These are phyloP conservation scores for Lasius platythorax DNA, from an alignment of 2,888 invertebrate species.

Conservation along the genomic window DNA sequence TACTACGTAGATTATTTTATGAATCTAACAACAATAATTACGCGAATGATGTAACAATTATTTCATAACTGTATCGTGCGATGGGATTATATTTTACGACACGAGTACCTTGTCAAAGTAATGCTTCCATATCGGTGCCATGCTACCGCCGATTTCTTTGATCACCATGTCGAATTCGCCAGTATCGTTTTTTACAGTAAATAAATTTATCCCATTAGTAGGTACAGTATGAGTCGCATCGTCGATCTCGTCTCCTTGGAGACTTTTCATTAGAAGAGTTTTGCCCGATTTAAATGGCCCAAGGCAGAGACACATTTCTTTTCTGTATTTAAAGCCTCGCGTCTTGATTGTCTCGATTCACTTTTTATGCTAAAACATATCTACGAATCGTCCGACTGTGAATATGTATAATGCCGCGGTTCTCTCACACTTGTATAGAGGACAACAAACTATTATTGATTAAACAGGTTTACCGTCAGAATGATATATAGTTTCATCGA, in stretches of 20 bases:
- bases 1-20: constrained; percentile 91
- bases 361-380: background rate
- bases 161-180: constrained; percentile 88
- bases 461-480: constrained; percentile 57
- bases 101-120: constrained; percentile 88
- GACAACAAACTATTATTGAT: constrained; percentile 58
- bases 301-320: constrained; percentile 89
- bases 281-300: constrained; percentile 94
- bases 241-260: constrained; percentile 92
- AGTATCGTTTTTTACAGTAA: constrained; percentile 88
- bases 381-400: background rate
- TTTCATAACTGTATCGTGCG: constrained; percentile 11
- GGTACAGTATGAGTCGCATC: constrained; percentile 93
- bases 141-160: constrained; percentile 93
- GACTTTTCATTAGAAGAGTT: constrained; percentile 91
- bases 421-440: background rate
- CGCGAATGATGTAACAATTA: background rate
- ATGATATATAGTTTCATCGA: constrained; percentile 4
- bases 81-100: background rate
- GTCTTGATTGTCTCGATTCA: background rate
- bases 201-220: constrained; percentile 93
- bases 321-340: background rate
- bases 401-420: background rate
- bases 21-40: constrained; percentile 72
- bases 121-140: constrained; percentile 94